Evolutionary conservation across 1,140 invertebrate species (phyloP), one percentile per base, ranked within the genome.

Genomic region (Apis laboriosa): DNA sequence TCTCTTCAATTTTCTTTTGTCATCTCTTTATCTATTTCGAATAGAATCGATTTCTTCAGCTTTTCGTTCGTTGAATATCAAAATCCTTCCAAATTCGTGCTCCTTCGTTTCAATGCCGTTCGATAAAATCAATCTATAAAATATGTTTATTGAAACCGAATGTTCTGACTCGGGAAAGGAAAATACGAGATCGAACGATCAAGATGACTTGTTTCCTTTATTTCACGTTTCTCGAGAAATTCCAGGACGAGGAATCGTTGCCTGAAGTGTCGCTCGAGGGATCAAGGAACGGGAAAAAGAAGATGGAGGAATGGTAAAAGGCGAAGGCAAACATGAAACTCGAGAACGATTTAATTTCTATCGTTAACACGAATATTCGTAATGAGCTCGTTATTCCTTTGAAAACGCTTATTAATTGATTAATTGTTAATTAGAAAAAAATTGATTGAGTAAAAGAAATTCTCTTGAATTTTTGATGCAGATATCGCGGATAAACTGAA

Each of bases 361-460:
- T 77, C n/a, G 49, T 78, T 56, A 70, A 83, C 77, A 55, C 49
- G 43, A 77, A 66, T 63, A 68, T 68, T 83, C 19, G 9, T 77
- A 83, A 83, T 28, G 77, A 83, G 77, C 81, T 79, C 66, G 68
- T 83, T 83, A 79, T 67, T 64, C 51, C 24, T 53, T 21, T 67
- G 24, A 67, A 49, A 75, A 66, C 53, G 61, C 68, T 68, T 82
- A 67, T 82, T 77, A 82, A 82, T 77, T 78, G 64, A 51, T 64
- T 64, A 43, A 34, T 64, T 28, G 75, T 64, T 68, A 78, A 83
- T 78, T 78, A 72, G 24, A 53, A 56, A 64, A 63, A 83, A 83
- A 78, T 72, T 64, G 12, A 21, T 28, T 15, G 15, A 17, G 12
- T 21, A 21, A 34, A 9, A 13, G 1, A 8, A 15, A 0, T 9